Evolutionary conservation across 2,888 invertebrate species (phyloP), one percentile per base, ranked within the genome.

Genomic region (Pachycephus smyrnensis): DNA sequence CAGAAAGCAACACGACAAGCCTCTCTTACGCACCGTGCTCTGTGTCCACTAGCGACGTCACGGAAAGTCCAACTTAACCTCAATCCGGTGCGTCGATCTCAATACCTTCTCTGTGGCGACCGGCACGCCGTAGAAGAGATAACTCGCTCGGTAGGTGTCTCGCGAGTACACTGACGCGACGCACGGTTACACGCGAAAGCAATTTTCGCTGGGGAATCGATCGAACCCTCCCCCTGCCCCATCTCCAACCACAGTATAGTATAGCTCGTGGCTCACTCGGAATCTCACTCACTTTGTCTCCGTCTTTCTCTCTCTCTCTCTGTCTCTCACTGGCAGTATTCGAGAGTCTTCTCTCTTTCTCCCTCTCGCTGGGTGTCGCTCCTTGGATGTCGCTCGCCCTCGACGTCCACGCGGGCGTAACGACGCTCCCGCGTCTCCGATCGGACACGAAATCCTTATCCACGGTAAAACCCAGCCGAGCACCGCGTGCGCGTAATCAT

Each of bases 21-120:
- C 55, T 55, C 55, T 55, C 55, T 55, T 55, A 55, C 55, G 55
- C 55, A 55, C 55, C 55, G 55, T 55, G 55, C 55, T 15, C 55
- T 23, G 55, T 23, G 55, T 55, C 55, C 71, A 71, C 31, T 33
- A 23, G 71, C 71, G 76, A 35, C 77, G 76, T 82, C 82, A 82
- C 77, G 80, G 79, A 83, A 82, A 84, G 82, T 80, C 80, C 84
- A 79, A 82, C 80, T 84, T 80, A 82, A 78, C 82, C 83, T 80
- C 80, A 79, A 71, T 71, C 71, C 71, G 32, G 71, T 71, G 12
- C 71, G 71, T 71, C 71, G 71, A 31, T 71, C 71, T 33, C 71
- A 33, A 71, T 71, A 55, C 55, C 55, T 55, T 55, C 55, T 55
- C 55, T 23, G 55, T 55, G 9, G 55, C 23, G 55, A 55, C 23